These are phyloP conservation scores for Ranitomeya imitator DNA, from an alignment of 2,113 vertebrate genomes.

Conservation along the genomic window DNA sequence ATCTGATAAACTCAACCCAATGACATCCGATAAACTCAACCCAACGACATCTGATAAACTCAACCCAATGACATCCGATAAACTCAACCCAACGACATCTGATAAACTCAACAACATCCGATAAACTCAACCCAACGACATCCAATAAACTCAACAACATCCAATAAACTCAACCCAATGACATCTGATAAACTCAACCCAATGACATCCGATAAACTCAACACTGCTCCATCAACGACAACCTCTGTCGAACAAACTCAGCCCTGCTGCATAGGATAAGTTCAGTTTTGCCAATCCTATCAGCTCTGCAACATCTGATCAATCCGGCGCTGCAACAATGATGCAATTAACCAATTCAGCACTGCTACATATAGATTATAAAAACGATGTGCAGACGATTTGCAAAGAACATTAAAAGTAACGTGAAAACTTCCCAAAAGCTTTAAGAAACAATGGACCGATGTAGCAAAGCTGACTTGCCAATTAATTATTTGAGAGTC, in stretches of 20 bases:
- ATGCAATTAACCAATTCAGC: background rate
- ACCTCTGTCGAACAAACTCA: background rate
- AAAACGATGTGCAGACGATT: background rate
- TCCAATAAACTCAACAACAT: no score
- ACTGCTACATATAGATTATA: background rate
- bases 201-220: no score
- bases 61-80: no score
- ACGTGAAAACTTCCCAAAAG: background rate
- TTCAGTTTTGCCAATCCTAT: background rate
- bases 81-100: no score
- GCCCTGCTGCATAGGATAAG: background rate
- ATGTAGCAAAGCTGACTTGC: background rate
- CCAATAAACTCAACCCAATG: no score
- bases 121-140: no score
- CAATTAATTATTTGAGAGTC: background rate
- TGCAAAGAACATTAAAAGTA: background rate
- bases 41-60: no score
- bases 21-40: no score
- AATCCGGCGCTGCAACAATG: background rate
- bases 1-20: no score
- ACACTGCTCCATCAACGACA: no score
- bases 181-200: no score
- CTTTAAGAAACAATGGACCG: background rate
- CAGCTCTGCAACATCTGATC: background rate
- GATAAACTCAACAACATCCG: no score